Percentiles rank a stretch among this genome's conserved stretches.
Evolutionary conservation across 2,113 vertebrate species (phyloP).

Genomic region (Lanius collurio): DNA sequence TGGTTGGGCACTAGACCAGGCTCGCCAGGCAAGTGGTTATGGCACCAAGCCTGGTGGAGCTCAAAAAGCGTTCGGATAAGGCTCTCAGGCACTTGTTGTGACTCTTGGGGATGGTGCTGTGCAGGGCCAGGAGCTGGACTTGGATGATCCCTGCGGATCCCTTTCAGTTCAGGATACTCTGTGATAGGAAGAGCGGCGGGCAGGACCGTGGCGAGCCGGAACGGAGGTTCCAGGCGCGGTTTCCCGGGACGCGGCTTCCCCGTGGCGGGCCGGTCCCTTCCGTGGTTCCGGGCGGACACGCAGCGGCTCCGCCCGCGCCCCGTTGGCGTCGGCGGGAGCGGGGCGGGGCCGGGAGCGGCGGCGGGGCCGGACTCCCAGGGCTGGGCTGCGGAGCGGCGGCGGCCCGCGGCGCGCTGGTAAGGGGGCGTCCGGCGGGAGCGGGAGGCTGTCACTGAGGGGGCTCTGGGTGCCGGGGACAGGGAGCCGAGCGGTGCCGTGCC

Average conservation of each 20-base stretch:
- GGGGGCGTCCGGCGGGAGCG: not conserved
- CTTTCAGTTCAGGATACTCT: not conserved
- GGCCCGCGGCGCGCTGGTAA: not conserved
- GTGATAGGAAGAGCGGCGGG: accelerated
- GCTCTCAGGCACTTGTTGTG: not conserved
- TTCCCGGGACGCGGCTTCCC: constrained; percentile 10
- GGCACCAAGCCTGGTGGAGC: not conserved
- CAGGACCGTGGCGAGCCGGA: not conserved
- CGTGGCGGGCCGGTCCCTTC: not conserved
- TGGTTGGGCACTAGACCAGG: not conserved
- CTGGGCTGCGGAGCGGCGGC: not conserved
- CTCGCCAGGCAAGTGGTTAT: not conserved
- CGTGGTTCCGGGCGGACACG: not conserved
- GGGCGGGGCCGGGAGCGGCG: not conserved
- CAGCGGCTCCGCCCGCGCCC: constrained; percentile 27
- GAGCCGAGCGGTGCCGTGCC: no score
- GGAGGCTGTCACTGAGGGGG: no score
- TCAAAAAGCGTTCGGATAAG: not conserved
- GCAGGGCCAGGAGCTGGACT: not conserved
- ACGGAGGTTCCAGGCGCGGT: not conserved
- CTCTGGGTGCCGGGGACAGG: not conserved
- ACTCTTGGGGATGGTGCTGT: not conserved
- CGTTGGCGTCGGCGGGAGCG: constrained; percentile 18
- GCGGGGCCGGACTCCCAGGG: not conserved
- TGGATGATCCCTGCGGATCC: not conserved